These are phyloP conservation scores for Sinocyclocheilus anophthalmus DNA, from an alignment of 2,113 vertebrate species.

Conservation along the genomic window DNA sequence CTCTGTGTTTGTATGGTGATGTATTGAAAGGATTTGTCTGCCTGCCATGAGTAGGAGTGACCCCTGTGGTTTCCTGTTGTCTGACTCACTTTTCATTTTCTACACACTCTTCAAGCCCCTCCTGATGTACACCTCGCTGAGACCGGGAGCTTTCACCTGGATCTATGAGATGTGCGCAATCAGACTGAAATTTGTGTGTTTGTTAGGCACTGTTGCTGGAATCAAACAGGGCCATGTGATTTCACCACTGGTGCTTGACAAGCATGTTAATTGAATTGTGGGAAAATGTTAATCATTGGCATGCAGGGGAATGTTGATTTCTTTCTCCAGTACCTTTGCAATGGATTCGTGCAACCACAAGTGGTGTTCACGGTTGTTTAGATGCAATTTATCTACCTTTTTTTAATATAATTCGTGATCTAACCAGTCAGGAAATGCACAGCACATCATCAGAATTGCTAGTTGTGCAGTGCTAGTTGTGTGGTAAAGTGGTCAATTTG, in stretches of 20 bases:
- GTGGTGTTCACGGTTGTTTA: background rate
- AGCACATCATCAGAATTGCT: background rate
- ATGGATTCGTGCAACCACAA: background rate
- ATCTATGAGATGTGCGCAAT: background rate
- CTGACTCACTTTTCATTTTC: slow-evolving; percentile 34
- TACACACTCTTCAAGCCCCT: background rate
- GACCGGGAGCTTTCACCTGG: background rate
- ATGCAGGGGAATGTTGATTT: slow-evolving; percentile 56
- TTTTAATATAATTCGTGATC: background rate
- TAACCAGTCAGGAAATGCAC: background rate
- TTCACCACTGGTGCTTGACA: slow-evolving; percentile 66
- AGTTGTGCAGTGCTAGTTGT: no score
- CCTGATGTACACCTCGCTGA: background rate
- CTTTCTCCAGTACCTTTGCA: slow-evolving; percentile 4
- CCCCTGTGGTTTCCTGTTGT: slow-evolving; percentile 48
- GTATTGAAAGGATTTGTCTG: slow-evolving; percentile 56
- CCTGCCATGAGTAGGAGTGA: slow-evolving; percentile 16
- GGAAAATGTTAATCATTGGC: slow-evolving; percentile 74
- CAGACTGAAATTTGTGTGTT: background rate
- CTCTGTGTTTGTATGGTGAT: slow-evolving; percentile 19
- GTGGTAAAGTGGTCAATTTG: background rate
- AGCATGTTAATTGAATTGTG: slow-evolving; percentile 81
- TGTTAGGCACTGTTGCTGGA: background rate
- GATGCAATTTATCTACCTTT: background rate
- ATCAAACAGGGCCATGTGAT: slow-evolving; percentile 63